Conservation (phyloP, 2,113 vertebrate species). For the Micronisus gabar region DNA sequence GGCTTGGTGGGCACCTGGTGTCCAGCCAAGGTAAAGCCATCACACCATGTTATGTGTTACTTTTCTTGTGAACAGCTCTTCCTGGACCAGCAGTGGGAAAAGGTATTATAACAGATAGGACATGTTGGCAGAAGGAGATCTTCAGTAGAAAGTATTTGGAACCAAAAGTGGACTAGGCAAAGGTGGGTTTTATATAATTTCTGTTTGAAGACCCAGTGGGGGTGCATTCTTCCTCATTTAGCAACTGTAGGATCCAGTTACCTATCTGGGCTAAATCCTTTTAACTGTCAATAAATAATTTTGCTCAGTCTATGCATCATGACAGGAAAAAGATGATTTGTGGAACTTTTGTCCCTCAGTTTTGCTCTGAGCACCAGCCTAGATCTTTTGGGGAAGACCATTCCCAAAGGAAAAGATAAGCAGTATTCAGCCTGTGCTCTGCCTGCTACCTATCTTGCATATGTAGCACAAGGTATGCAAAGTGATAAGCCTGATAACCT, state of each 20-base stretch:
- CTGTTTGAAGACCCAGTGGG: not conserved
- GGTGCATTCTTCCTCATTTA: not conserved
- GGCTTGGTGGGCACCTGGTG: not conserved
- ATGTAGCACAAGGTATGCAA: not conserved
- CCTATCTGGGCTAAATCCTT: not conserved
- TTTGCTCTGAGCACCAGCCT: not conserved
- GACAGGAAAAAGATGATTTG: not conserved
- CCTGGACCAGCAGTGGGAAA: not conserved
- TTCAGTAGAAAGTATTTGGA: not conserved
- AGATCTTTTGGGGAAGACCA: not conserved
- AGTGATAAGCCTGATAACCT: not conserved
- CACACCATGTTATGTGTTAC: not conserved
- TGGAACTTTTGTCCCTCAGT: not conserved
- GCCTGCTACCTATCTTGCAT: not conserved
- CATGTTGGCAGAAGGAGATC: not conserved
- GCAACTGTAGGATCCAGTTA: not conserved
- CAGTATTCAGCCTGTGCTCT: not conserved
- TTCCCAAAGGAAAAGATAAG: not conserved
- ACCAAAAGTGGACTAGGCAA: not conserved
- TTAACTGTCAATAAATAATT: not conserved
- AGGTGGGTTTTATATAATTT: not conserved
- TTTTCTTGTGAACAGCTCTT: not conserved
- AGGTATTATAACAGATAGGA: not conserved
- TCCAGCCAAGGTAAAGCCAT: not conserved
- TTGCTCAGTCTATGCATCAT: not conserved